Percentiles rank a stretch among this genome's conserved stretches.
These are phyloP conservation scores for Drosophila eugracilis DNA, from an alignment of 1,140 invertebrate genomes.

Conservation along the genomic window DNA sequence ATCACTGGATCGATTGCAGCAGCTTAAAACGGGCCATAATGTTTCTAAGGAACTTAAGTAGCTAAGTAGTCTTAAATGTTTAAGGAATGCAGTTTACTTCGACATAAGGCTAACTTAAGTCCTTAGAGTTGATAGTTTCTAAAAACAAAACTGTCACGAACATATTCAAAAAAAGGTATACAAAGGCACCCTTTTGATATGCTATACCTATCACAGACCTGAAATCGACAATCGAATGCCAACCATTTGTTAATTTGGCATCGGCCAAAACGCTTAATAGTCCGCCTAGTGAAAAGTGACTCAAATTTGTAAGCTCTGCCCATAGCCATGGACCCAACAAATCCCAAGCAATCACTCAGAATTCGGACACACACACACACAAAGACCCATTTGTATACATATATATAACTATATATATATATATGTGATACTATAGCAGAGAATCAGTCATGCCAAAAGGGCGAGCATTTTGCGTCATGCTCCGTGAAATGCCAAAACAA, in stretches of 20 bases:
- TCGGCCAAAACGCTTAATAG: conserved; percentile 26
- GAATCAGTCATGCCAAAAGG: conserved; percentile 79
- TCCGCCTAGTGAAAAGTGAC: conserved; percentile 65
- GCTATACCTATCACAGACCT: conserved; percentile 3
- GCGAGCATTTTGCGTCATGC: conserved; percentile 60
- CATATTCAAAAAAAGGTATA: neutral
- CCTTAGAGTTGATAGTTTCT: too few species aligned
- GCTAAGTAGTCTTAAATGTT: neutral
- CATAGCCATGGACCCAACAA: conserved; percentile 45
- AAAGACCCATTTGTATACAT: conserved; percentile 7
- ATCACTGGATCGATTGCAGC: conserved; percentile 11
- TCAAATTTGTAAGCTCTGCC: conserved; percentile 69
- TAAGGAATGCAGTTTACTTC: too few species aligned
- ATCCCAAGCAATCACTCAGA: conserved; percentile 69
- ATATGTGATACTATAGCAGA: conserved; percentile 42
- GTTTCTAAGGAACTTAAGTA: neutral
- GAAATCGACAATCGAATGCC: conserved; percentile 22
- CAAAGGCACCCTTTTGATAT: neutral
- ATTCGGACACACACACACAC: conserved; percentile 21
- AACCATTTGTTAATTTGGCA: conserved; percentile 39
- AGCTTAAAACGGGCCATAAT: neutral
- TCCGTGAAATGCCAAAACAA: conserved; percentile 73
- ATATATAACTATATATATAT: conserved; percentile 1
- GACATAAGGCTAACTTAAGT: too few species aligned
- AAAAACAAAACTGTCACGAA: too few species aligned